A percentile compares a stretch with the other conserved stretches of the same genome.
Conservation (phyloP, 2,888 invertebrate genomes). For the Desoria tigrina region DNA sequence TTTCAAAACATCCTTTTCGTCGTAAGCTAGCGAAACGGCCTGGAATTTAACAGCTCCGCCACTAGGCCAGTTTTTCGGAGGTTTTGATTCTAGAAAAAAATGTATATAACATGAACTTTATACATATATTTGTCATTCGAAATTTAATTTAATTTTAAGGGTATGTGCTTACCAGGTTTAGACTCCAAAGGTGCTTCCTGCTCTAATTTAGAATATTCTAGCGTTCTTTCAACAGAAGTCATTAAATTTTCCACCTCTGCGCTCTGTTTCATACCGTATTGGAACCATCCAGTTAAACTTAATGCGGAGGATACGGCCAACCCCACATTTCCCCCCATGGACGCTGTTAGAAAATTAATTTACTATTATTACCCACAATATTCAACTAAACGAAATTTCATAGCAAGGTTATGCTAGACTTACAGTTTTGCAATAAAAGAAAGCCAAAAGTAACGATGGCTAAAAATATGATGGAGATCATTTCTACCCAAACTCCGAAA, state of each 20-base stretch:
- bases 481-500: conserved; percentile 89
- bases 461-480: conserved; percentile 83
- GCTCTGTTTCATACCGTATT: conserved; percentile 73
- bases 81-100: conserved; percentile 35
- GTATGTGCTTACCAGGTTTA: conserved; percentile 57
- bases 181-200: conserved; percentile 69
- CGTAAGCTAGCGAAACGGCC: conserved; percentile 61
- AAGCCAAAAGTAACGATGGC: conserved; percentile 71
- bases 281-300: conserved; percentile 44
- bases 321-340: conserved; percentile 40
- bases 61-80: conserved; percentile 43
- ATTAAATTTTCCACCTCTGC: conserved; percentile 73
- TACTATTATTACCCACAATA: too few relatives aligned
- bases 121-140: too few relatives aligned
- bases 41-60: conserved; percentile 36
- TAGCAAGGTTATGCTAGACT: too few relatives aligned
- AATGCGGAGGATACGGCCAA: conserved; percentile 50
- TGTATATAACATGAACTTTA: too few relatives aligned
- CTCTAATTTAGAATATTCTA: conserved; percentile 74
- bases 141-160: neutral
- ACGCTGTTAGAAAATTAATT: too few relatives aligned
- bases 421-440: too few relatives aligned
- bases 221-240: conserved; percentile 81
- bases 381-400: too few relatives aligned
- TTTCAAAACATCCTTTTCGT: conserved; percentile 61